These are phyloP conservation scores for Chiloscyllium punctatum DNA, from an alignment of 2,797 vertebrate genomes.

Conservation along the genomic window DNA sequence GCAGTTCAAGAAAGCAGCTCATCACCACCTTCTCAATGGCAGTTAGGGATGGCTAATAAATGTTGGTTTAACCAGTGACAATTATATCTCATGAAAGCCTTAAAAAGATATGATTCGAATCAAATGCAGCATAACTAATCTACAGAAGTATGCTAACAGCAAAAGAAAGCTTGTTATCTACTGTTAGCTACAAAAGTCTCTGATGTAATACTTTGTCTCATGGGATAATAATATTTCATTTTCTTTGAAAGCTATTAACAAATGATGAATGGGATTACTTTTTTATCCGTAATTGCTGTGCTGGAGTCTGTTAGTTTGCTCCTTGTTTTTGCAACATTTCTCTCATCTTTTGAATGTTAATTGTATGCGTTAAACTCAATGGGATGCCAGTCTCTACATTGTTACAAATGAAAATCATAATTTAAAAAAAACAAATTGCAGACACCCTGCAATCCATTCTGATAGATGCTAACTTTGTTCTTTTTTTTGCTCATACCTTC, in stretches of 20 bases:
- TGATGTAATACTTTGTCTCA: background rate
- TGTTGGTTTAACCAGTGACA: too few relatives aligned
- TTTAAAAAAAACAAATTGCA: background rate
- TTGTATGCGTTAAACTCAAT: background rate
- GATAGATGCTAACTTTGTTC: background rate
- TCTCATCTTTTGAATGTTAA: constrained; percentile 7
- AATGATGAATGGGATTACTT: background rate
- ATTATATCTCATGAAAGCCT: too few relatives aligned
- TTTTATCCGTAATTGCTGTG: background rate
- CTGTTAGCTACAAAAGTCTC: background rate
- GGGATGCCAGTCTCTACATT: background rate
- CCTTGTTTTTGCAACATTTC: background rate
- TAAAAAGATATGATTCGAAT: background rate
- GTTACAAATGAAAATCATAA: background rate
- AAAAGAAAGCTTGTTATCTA: background rate
- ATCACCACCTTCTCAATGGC: too few relatives aligned
- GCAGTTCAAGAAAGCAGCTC: too few relatives aligned
- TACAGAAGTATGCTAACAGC: background rate
- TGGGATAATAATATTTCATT: background rate
- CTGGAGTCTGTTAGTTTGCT: background rate
- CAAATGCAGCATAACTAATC: background rate
- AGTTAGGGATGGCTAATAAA: too few relatives aligned
- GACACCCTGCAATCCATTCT: background rate
- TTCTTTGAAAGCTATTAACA: constrained; percentile 24
- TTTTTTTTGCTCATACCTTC: background rate